Conservation (phyloP, 2,797 vertebrate species). For the Danionella dracula region DNA sequence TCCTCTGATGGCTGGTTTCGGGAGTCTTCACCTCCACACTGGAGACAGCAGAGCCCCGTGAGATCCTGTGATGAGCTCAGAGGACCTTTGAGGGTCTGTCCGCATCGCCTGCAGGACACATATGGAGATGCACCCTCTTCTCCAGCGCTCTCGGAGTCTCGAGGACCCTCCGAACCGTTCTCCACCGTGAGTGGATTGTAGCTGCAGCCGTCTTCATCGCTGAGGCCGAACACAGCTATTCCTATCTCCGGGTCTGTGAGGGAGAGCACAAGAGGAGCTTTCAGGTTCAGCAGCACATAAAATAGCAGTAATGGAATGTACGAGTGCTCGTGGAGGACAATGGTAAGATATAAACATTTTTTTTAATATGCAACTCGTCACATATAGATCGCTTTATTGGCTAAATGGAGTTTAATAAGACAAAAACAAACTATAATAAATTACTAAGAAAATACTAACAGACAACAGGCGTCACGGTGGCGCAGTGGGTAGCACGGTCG, state of each 20-base stretch:
- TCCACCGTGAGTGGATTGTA: conserved; percentile 72
- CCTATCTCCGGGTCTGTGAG: conserved; percentile 72
- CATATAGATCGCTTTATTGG: no score
- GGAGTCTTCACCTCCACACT: conserved; percentile 38
- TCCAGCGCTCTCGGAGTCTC: conserved; percentile 60
- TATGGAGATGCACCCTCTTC: conserved; percentile 54
- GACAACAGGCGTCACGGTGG: no score
- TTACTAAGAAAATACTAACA: no score
- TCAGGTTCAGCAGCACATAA: background rate
- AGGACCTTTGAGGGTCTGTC: conserved; percentile 68
- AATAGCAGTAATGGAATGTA: no score
- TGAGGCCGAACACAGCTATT: conserved; percentile 79
- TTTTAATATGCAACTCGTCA: no score
- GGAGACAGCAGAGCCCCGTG: conserved; percentile 64
- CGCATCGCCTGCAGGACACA: conserved; percentile 78
- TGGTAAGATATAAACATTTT: no score
- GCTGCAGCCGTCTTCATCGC: conserved; percentile 75
- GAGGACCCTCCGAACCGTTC: conserved; percentile 70
- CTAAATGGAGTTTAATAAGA: no score
- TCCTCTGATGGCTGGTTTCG: conserved; percentile 32
- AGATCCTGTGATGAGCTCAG: conserved; percentile 71
- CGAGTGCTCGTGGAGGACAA: no score
- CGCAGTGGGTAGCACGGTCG: no score
- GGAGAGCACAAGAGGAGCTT: conserved; percentile 32
- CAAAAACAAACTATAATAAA: no score